phyloP scores from a whole-genome alignment of 2,888 invertebrate genomes.

The Chloroclystis v-ata region DNA sequence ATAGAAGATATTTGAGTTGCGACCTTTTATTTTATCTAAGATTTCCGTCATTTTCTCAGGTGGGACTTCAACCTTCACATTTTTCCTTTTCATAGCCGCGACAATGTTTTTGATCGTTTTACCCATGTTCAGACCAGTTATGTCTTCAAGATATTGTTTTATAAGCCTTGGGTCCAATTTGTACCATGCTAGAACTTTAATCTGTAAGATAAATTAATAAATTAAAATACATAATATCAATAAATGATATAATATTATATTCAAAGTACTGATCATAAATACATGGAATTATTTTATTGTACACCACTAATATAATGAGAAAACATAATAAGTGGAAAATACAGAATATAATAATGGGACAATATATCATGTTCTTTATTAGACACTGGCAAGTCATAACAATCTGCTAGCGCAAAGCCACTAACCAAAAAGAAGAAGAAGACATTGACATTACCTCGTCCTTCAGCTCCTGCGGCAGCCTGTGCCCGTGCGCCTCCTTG shows the following conservation, averaged over 20 bases:
- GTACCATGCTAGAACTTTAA: constrained; percentile 12
- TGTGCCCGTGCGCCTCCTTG: constrained; percentile 7
- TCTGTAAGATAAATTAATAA: constrained; percentile 4
- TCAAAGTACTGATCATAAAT: too few relatives aligned
- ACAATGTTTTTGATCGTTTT: constrained; percentile 13
- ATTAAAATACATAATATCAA: too few relatives aligned
- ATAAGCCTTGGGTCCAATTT: constrained; percentile 9
- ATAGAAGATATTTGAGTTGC: too few relatives aligned
- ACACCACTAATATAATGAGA: too few relatives aligned
- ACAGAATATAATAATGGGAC: too few relatives aligned
- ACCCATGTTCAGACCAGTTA: constrained; percentile 8
- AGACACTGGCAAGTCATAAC: too few relatives aligned
- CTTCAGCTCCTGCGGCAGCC: constrained; percentile 9
- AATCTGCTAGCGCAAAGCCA: too few relatives aligned
- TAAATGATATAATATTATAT: too few relatives aligned
- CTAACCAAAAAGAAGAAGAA: too few relatives aligned
- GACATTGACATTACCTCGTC: constrained; percentile 15
- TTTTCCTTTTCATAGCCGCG: constrained; percentile 6
- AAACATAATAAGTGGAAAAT: too few relatives aligned
- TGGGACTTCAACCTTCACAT: background rate
- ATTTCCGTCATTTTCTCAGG: constrained; percentile 9
- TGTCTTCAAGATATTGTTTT: constrained; percentile 4
- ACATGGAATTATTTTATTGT: too few relatives aligned
- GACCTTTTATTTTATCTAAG: constrained; percentile 11
- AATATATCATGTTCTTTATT: too few relatives aligned